Evolutionary conservation across 37 sponge, comb jelly and placozoan species (phyloP).

Genomic region (Diacarnus erythraeanus): DNA sequence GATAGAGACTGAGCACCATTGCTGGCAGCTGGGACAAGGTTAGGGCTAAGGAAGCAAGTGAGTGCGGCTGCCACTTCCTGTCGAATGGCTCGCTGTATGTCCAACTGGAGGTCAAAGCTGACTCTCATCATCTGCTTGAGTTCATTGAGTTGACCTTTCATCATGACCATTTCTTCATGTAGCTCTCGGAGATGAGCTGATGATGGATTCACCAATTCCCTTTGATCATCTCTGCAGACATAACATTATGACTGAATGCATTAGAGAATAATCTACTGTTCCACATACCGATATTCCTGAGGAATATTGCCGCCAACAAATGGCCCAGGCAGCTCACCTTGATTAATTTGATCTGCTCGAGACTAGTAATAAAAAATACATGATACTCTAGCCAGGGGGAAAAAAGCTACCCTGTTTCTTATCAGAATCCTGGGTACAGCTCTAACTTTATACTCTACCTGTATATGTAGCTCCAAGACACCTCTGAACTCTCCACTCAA

Average conservation of each 20-base stretch:
- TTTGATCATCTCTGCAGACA: neutral
- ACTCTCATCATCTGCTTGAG: slow-evolving; percentile 78
- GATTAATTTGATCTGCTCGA: slow-evolving; percentile 4
- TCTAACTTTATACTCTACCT: slow-evolving; percentile 36
- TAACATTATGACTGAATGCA: neutral
- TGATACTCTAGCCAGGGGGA: too few relatives aligned
- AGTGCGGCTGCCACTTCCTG: slow-evolving; percentile 94
- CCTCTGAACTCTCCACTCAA: slow-evolving; percentile 84
- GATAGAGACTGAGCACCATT: neutral
- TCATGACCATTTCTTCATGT: slow-evolving; percentile 49
- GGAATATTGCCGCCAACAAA: neutral
- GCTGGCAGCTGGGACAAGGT: neutral
- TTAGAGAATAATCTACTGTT: too few relatives aligned
- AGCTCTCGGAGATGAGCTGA: neutral
- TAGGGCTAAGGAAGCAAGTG: slow-evolving; percentile 7
- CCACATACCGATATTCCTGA: neutral
- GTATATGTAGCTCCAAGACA: slow-evolving; percentile 85
- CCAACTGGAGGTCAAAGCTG: slow-evolving; percentile 85
- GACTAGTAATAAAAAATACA: neutral
- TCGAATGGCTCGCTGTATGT: slow-evolving; percentile 84
- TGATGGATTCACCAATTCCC: neutral
- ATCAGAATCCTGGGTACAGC: neutral
- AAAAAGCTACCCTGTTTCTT: too few relatives aligned
- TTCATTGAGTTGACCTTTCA: slow-evolving; percentile 70
- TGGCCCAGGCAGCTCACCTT: neutral